phyloP scores from a whole-genome alignment of 1,140 invertebrate genomes.

The Rhyzopertha dominica region DNA sequence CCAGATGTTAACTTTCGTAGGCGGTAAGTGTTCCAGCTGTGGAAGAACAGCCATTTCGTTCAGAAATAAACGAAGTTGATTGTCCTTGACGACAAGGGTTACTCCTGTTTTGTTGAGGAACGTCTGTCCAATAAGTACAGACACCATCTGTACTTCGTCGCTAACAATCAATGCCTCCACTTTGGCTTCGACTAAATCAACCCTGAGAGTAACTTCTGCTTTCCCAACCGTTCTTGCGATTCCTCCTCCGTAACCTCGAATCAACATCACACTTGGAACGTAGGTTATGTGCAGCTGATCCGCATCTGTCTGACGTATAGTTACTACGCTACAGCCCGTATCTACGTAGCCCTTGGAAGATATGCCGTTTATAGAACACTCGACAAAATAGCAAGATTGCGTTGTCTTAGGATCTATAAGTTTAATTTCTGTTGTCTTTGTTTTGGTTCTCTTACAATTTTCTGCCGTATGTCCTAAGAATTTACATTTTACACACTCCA shows the following conservation, averaged over 20 bases:
- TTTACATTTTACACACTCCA: no score
- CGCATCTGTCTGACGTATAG: conserved; percentile 8
- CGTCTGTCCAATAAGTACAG: conserved; percentile 21
- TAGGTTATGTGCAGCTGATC: conserved; percentile 10
- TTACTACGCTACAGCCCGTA: conserved; percentile 16
- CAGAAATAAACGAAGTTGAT: not conserved
- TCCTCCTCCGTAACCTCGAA: conserved; percentile 13
- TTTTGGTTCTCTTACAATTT: no score
- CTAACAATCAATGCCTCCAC: conserved; percentile 18
- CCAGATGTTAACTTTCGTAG: not conserved
- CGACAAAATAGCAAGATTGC: no score
- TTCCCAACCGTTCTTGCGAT: conserved; percentile 10
- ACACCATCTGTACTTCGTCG: conserved; percentile 15
- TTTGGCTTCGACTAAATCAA: conserved; percentile 10
- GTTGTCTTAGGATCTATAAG: no score
- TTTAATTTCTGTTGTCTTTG: no score
- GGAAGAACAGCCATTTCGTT: not conserved
- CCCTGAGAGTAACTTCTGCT: conserved; percentile 13
- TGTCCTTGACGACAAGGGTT: not conserved
- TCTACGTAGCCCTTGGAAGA: conserved; percentile 12
- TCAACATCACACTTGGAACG: not conserved
- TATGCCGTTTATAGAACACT: no score
- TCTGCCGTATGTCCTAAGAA: no score
- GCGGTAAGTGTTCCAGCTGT: not conserved
- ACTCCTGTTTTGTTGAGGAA: conserved; percentile 19